Evolutionary conservation across 53 echinoderm and acorn worm genomes (phyloP).

Genomic region (Patiria pectinifera): DNA sequence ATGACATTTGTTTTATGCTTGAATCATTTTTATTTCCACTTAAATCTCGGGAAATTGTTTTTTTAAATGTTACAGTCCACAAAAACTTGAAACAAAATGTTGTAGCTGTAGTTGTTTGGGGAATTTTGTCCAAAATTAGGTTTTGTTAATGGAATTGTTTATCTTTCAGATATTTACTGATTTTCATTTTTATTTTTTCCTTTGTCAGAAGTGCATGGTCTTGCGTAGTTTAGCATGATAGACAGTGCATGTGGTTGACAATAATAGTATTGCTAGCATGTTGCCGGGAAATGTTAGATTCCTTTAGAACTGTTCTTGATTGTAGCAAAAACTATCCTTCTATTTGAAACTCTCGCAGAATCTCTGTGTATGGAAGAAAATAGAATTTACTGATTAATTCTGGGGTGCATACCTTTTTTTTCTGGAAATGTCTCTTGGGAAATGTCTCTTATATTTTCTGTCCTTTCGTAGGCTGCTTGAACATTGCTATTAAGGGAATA

Average conservation of each 20-base stretch:
- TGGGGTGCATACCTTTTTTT: too few relatives aligned
- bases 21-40: neutral
- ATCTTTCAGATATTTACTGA: neutral
- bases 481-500: too few relatives aligned
- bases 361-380: neutral
- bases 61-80: neutral
- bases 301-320: neutral
- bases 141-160: neutral
- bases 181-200: neutral
- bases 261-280: constrained; percentile 20
- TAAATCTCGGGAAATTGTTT: neutral
- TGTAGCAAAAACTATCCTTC: neutral
- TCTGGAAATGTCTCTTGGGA: too few relatives aligned
- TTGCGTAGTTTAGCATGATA: constrained; percentile 4
- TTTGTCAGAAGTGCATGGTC: constrained; percentile 2
- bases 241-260: constrained; percentile 16
- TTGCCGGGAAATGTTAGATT: neutral
- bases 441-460: neutral
- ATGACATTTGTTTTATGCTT: neutral
- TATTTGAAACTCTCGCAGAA: neutral
- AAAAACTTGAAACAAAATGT: neutral
- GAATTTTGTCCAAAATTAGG: neutral
- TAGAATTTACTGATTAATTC: too few relatives aligned
- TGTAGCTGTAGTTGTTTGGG: neutral
- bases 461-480: too few relatives aligned